phyloP scores from a whole-genome alignment of 2,888 invertebrate species.

The Thera britannica region DNA sequence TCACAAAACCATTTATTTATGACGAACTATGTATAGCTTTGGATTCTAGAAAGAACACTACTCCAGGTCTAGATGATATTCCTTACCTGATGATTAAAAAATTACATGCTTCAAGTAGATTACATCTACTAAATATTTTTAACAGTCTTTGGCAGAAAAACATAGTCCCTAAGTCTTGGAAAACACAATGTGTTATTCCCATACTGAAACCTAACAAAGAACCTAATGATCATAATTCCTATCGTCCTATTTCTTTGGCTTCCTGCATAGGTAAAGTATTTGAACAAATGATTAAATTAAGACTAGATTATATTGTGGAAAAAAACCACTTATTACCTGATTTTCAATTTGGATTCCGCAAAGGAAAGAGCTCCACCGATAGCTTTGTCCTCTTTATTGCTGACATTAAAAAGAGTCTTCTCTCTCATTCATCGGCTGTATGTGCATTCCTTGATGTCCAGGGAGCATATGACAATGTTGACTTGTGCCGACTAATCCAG shows the following conservation, averaged over 20 bases:
- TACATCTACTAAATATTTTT: slow-evolving; percentile 1
- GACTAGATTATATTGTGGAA: not conserved
- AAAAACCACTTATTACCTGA: no score
- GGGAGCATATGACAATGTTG: no score
- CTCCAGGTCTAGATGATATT: not conserved
- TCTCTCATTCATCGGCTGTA: no score
- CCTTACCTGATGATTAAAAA: not conserved
- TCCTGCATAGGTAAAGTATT: not conserved
- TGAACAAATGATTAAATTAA: not conserved
- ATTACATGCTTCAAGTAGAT: not conserved
- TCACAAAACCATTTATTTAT: not conserved
- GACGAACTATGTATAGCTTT: not conserved
- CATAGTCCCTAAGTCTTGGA: not conserved
- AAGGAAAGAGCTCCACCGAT: not conserved
- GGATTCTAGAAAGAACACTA: not conserved
- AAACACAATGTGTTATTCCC: no score
- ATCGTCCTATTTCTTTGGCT: not conserved
- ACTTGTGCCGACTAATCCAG: no score
- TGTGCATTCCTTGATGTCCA: no score
- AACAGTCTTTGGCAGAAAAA: not conserved
- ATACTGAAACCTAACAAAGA: no score
- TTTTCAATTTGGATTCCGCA: no score
- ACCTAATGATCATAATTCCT: not conserved
- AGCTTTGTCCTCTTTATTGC: no score
- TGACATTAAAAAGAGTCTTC: no score